Conservation (phyloP, 2,888 invertebrate genomes). For the Drosophila imparisetae region DNA sequence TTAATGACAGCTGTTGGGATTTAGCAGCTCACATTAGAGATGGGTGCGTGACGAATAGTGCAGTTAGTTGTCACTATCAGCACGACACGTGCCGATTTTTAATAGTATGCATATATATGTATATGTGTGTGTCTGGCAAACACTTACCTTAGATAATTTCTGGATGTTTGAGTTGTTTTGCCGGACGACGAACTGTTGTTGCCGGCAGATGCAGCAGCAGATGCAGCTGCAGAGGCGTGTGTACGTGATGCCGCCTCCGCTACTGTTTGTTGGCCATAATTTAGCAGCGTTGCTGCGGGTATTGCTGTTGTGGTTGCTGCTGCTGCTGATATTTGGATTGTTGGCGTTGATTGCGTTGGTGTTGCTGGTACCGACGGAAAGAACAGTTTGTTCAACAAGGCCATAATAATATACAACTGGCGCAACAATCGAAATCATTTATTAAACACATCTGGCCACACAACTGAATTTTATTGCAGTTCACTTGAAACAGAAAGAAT, state of each 20-base stretch:
- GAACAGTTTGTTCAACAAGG: constrained; percentile 91
- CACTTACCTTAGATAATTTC: constrained; percentile 84
- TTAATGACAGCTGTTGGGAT: constrained; percentile 62
- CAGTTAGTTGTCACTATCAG: constrained; percentile 10
- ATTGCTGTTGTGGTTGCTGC: background rate
- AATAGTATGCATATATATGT: constrained; percentile 16
- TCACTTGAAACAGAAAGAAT: constrained; percentile 52
- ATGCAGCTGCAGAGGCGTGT: constrained; percentile 50
- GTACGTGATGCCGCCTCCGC: constrained; percentile 67
- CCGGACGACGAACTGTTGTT: constrained; percentile 76
- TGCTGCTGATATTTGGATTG: constrained; percentile 37
- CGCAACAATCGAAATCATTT: constrained; percentile 68
- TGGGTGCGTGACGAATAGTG: constrained; percentile 28
- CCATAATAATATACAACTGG: constrained; percentile 86
- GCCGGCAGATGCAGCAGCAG: constrained; percentile 36
- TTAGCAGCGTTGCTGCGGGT: constrained; percentile 32
- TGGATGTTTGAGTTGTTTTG: constrained; percentile 79
- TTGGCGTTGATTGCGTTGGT: constrained; percentile 52
- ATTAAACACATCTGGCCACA: constrained; percentile 76
- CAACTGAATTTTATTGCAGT: constrained; percentile 53
- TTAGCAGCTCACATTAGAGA: constrained; percentile 25
- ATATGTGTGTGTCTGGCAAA: constrained; percentile 33
- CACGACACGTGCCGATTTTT: constrained; percentile 46
- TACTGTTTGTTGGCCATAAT: constrained; percentile 61
- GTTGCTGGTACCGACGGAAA: constrained; percentile 85